A percentile compares a stretch with the other conserved stretches of the same genome.
These are phyloP conservation scores for Heliconius eleuchia DNA, from an alignment of 1,140 invertebrate genomes.

Conservation along the genomic window DNA sequence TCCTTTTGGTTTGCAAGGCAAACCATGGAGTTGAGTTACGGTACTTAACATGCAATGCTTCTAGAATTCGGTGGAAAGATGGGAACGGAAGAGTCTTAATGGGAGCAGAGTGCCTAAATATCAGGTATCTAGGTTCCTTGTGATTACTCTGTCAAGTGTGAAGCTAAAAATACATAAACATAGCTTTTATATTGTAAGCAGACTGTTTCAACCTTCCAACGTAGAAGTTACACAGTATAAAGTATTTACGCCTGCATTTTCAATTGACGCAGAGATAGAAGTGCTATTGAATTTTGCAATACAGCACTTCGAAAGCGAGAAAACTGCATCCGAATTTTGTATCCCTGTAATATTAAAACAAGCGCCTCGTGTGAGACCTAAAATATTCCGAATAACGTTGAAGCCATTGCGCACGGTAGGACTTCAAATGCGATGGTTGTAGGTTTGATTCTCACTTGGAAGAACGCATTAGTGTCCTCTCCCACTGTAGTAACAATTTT, in stretches of 20 bases:
- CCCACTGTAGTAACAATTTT: too few relatives aligned
- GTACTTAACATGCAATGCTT: too few relatives aligned
- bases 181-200: constrained; percentile 1
- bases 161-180: neutral
- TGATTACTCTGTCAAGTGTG: too few relatives aligned
- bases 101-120: too few relatives aligned
- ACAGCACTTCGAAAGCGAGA: constrained; percentile 26
- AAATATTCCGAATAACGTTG: neutral
- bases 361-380: neutral
- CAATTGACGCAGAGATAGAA: constrained; percentile 16
- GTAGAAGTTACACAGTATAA: neutral
- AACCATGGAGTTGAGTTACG: too few relatives aligned
- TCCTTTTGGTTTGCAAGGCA: too few relatives aligned
- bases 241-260: constrained; percentile 5
- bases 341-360: constrained; percentile 26
- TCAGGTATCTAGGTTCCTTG: too few relatives aligned
- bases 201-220: neutral
- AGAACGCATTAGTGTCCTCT: neutral
- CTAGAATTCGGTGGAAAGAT: too few relatives aligned
- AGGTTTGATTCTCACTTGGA: neutral
- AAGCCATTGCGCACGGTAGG: neutral
- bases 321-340: constrained; percentile 30
- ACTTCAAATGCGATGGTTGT: neutral
- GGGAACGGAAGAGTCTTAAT: too few relatives aligned
- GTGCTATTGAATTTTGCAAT: constrained; percentile 31